These are phyloP conservation scores for Brotula barbata DNA, from an alignment of 2,797 vertebrate species.

Conservation along the genomic window DNA sequence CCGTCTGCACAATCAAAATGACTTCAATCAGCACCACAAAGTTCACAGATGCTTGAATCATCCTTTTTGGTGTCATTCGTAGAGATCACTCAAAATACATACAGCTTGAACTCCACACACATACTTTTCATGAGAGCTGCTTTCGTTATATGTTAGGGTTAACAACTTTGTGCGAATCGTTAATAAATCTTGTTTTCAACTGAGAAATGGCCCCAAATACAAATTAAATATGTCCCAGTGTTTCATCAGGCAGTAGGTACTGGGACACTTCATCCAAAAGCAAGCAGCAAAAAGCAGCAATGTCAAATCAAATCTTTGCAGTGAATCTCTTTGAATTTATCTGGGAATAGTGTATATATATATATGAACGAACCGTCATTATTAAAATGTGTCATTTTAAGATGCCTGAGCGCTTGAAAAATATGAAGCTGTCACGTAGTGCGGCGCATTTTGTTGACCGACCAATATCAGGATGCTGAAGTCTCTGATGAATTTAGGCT, in stretches of 20 bases:
- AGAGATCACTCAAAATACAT: no score
- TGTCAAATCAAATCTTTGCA: not conserved
- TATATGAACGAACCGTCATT: slow-evolving; percentile 26
- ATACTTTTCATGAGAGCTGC: no score
- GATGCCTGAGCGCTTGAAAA: slow-evolving; percentile 29
- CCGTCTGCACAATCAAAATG: no score
- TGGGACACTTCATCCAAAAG: not conserved
- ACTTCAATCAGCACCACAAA: no score
- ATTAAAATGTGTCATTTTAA: slow-evolving; percentile 42
- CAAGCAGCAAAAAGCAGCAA: not conserved
- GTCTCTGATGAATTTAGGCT: slow-evolving; percentile 2
- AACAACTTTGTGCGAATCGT: no score
- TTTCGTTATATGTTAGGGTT: no score
- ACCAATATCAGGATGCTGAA: slow-evolving; percentile 30
- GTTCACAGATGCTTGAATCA: no score
- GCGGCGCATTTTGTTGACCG: slow-evolving; percentile 30
- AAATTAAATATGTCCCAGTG: no score
- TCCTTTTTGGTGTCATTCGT: no score
- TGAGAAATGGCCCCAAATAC: no score
- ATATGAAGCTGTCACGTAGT: slow-evolving; percentile 39
- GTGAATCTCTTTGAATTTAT: slow-evolving; percentile 11
- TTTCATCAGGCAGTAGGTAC: not conserved
- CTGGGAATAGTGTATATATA: slow-evolving; percentile 20
- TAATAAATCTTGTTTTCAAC: no score
- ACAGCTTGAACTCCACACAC: no score